Percentiles rank a stretch among this genome's conserved stretches.
Conservation (phyloP, 2,797 vertebrate genomes). For the Anolis apletophallus region DNA sequence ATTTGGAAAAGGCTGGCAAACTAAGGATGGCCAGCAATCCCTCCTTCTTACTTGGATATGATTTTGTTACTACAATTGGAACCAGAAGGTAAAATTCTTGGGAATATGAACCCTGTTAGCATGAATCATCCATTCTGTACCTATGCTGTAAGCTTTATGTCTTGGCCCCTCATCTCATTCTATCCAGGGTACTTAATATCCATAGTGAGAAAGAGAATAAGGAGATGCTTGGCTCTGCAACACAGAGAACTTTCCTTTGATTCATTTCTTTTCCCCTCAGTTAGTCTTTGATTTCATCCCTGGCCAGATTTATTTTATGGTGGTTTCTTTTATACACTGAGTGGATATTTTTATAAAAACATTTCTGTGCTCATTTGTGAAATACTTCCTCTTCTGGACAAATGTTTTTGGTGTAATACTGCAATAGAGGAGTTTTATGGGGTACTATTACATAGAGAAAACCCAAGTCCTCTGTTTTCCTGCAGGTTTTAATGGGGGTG, state of each 20-base stretch:
- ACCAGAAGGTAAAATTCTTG: conserved; percentile 4
- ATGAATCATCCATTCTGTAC: background rate
- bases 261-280: background rate
- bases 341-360: background rate
- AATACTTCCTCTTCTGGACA: background rate
- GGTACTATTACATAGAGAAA: background rate
- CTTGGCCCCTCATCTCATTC: background rate
- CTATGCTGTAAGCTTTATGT: background rate
- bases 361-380: background rate
- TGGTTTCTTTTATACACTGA: background rate
- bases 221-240: background rate
- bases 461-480: background rate
- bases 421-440: background rate
- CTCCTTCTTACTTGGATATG: background rate
- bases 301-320: background rate
- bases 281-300: background rate
- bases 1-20: background rate
- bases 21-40: background rate
- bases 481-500: background rate
- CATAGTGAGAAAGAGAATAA: background rate
- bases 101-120: background rate
- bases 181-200: background rate
- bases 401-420: background rate
- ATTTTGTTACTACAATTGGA: background rate
- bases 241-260: background rate